Base-by-base conservation (phyloP, 1,140 invertebrate genomes). In the Xylocopa sonorina region DNA sequence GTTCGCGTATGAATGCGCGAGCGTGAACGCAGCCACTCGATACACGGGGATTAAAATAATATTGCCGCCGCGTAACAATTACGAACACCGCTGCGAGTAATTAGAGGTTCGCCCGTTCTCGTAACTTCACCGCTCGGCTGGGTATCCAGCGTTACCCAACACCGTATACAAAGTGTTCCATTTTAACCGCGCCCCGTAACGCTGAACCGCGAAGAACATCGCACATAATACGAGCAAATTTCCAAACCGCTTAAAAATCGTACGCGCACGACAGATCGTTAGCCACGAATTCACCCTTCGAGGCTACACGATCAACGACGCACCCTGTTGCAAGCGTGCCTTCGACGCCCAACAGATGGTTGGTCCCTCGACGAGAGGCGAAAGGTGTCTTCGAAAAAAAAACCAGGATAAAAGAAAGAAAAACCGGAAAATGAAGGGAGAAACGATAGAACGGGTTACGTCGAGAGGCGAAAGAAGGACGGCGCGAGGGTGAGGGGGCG, bases 1-100 rank as follows among this genome's bases (percentile, higher is more conserved):
- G 1, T 10, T 12, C 38, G 3, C n/a, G 21, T 34, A 43, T 64
- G 14, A 27, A 46, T 43, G 29, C 3, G 24, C n/a, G 29, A 9
- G 24, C n/a, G 10, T 29, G 29, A 4, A 3, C 27, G 24, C 41
- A 4, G 9, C n/a, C 27, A n/a, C 9, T 46, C 43, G 24, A 66
- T 66, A 6, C 16, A 21, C 18, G 27, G n/a, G n/a, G 41, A 66
- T 66, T 66, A 66, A 46, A 66, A 66, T 46, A 66, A 66, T 29
- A 12, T 48, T 66, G 27, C 43, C 12, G 16, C 38, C 62, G 18
- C 16, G 38, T 43, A 63, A 64, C 62, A 46, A 27, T 29, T 46
- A 18, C 18, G 63, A 64, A 46, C 63, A 46, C 24, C 63, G 63
- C 24, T 46, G 18, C 63, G 21, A 48, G 63, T 48, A 66, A 66